Conservation (phyloP, 2,113 vertebrate species). For the Callochromis pleurospilus region DNA sequence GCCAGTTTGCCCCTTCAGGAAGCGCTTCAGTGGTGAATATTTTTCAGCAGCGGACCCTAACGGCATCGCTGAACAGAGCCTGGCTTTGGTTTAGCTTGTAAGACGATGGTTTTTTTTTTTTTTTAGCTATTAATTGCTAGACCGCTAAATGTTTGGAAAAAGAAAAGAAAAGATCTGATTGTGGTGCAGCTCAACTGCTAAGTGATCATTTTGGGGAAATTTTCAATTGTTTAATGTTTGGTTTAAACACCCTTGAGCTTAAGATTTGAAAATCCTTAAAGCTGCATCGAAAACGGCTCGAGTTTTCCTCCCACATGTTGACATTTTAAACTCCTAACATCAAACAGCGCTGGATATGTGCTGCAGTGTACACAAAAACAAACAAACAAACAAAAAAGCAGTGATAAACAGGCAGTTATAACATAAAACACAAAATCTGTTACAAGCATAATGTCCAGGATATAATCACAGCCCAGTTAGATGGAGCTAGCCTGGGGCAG, state of each 20-base stretch:
- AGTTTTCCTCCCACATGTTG: not conserved
- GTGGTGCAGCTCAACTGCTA: not conserved
- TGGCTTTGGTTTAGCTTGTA: not conserved
- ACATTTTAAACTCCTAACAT: not conserved
- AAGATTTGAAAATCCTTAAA: not conserved
- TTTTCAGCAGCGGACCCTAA: not conserved
- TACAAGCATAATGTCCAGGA: not conserved
- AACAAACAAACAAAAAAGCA: not conserved
- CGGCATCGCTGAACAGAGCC: not conserved
- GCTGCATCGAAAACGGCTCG: not conserved
- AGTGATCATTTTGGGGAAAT: not conserved
- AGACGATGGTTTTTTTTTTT: not conserved
- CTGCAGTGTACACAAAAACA: not conserved
- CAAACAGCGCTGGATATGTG: fast-evolving
- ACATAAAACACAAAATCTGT: not conserved
- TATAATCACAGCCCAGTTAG: not conserved
- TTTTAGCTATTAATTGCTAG: not conserved
- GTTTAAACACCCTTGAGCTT: not conserved
- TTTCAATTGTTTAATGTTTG: fast-evolving
- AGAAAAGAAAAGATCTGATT: fast-evolving
- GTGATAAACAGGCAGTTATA: not conserved
- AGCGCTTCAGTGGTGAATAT: not conserved
- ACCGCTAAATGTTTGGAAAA: fast-evolving
- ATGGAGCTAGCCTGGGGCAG: not conserved
- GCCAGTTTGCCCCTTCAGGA: not conserved